Conservation (phyloP, 2,797 vertebrate genomes). For the Bovichtus diacanthus region DNA sequence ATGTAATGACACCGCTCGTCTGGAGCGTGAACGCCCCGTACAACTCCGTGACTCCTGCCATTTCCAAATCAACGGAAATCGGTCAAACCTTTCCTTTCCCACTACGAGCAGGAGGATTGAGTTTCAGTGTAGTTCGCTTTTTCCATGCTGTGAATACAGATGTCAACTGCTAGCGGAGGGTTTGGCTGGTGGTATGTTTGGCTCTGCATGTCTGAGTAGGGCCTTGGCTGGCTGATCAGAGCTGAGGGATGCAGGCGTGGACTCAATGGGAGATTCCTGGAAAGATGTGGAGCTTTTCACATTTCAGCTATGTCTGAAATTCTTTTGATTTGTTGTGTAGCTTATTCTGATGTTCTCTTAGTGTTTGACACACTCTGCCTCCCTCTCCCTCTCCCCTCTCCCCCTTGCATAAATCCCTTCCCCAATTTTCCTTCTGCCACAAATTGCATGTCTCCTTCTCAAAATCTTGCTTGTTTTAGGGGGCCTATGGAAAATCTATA, state of each 20-base stretch:
- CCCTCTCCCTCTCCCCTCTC: slow-evolving; percentile 12
- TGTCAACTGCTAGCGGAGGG: slow-evolving; percentile 72
- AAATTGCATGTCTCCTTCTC: slow-evolving; percentile 56
- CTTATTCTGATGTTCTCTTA: slow-evolving; percentile 53
- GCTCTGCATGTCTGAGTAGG: slow-evolving; percentile 73
- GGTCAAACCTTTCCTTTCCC: slow-evolving; percentile 50
- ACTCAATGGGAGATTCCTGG: slow-evolving; percentile 57
- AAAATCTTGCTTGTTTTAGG: slow-evolving; percentile 63
- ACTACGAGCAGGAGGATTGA: slow-evolving; percentile 45
- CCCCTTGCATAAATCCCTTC: slow-evolving; percentile 28
- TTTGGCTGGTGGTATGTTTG: slow-evolving; percentile 67
- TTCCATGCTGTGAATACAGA: slow-evolving; percentile 76
- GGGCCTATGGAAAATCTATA: slow-evolving; percentile 77
- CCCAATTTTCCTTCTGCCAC: slow-evolving; percentile 56
- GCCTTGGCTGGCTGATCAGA: slow-evolving; percentile 73
- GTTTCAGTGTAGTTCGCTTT: slow-evolving; percentile 70
- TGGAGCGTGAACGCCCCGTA: slow-evolving; percentile 25
- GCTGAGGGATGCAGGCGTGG: slow-evolving; percentile 47
- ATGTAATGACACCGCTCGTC: slow-evolving; percentile 35
- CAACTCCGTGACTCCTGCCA: slow-evolving; percentile 32
- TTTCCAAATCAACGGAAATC: slow-evolving; percentile 64
- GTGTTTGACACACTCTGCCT: slow-evolving; percentile 38
- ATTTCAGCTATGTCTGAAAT: slow-evolving; percentile 60
- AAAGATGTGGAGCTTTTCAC: slow-evolving; percentile 65
- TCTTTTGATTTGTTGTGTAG: slow-evolving; percentile 66